Conservation (phyloP, 1,140 invertebrate species). For the Belonocnema kinseyi region DNA sequence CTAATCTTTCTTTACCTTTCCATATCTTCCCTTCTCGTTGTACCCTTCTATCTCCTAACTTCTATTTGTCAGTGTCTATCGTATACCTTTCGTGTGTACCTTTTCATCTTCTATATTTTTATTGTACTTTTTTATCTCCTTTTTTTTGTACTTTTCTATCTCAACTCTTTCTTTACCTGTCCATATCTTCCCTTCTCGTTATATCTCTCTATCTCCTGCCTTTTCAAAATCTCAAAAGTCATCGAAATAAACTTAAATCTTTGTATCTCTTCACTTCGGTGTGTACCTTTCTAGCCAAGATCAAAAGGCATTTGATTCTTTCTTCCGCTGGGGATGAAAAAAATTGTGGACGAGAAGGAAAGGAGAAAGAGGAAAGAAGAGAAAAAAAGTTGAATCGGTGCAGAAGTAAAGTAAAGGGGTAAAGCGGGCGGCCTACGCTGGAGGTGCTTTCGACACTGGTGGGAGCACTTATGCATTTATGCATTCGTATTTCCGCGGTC, state of each 20-base stretch:
- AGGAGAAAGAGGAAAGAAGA: slow-evolving; percentile 31
- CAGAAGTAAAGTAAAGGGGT: slow-evolving; percentile 40
- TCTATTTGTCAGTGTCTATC: no score
- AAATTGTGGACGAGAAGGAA: slow-evolving; percentile 45
- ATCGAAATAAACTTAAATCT: background rate
- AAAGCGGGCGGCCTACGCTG: slow-evolving; percentile 47
- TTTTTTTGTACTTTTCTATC: no score
- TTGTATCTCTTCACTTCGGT: background rate
- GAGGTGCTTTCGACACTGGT: slow-evolving; percentile 43
- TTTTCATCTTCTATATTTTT: no score
- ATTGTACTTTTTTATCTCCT: no score
- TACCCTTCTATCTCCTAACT: no score
- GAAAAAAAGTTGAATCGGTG: slow-evolving; percentile 35
- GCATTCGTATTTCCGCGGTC: slow-evolving; percentile 76
- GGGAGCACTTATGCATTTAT: slow-evolving; percentile 76
- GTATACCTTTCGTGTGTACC: no score
- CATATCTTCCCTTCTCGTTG: no score
- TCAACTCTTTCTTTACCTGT: no score
- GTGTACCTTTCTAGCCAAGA: background rate
- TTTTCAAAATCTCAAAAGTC: no score
- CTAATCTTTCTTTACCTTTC: no score
- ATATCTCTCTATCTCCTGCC: no score
- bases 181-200: no score
- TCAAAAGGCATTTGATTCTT: background rate
- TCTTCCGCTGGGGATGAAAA: background rate